Evolutionary conservation across 1,140 invertebrate genomes (phyloP).

Genomic region (Plectrocnemia conspersa): DNA sequence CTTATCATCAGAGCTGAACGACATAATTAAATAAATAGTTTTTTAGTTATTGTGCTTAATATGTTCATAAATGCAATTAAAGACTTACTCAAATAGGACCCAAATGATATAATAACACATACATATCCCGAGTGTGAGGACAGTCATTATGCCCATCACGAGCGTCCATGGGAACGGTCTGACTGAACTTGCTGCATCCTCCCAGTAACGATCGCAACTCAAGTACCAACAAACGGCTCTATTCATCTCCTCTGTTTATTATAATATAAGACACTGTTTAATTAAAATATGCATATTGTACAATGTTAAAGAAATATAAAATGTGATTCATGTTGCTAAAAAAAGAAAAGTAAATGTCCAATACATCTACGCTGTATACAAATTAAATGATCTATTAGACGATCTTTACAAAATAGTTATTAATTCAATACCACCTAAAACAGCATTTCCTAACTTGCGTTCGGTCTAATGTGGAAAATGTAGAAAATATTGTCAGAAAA

Average conservation of each 20-base stretch:
- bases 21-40: slow-evolving; percentile 6
- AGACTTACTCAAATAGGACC: slow-evolving; percentile 81
- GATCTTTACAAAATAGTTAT: too few relatives aligned
- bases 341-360: too few relatives aligned
- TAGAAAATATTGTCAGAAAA: too few relatives aligned
- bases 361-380: too few relatives aligned
- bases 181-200: slow-evolving; percentile 70
- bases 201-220: slow-evolving; percentile 87
- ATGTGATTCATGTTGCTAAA: too few relatives aligned
- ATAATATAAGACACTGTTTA: slow-evolving; percentile 4
- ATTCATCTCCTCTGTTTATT: slow-evolving; percentile 71
- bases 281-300: slow-evolving; percentile 9
- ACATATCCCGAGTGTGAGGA: slow-evolving; percentile 74
- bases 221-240: slow-evolving; percentile 86
- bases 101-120: slow-evolving; percentile 87
- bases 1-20: slow-evolving; percentile 57
- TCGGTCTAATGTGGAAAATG: too few relatives aligned
- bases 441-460: too few relatives aligned
- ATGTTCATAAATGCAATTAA: not conserved
- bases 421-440: too few relatives aligned
- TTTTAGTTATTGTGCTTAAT: slow-evolving; percentile 1
- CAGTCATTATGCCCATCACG: slow-evolving; percentile 67
- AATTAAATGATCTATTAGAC: too few relatives aligned
- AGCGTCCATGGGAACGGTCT: slow-evolving; percentile 75
- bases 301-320: not conserved